These are phyloP conservation scores for Papilio polyxenes DNA, from an alignment of 1,140 invertebrate species.

Conservation along the genomic window DNA sequence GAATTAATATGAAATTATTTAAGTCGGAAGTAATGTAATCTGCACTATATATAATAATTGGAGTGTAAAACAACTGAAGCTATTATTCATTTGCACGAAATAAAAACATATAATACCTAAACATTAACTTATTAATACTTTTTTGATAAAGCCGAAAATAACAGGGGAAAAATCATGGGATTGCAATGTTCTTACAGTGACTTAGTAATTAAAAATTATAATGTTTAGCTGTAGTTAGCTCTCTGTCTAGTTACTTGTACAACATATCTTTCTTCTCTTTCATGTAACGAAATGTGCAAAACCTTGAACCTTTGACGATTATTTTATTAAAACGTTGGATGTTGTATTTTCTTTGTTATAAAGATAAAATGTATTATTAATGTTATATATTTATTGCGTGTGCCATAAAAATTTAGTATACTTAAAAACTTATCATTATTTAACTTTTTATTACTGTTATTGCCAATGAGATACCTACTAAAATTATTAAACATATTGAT, in stretches of 20 bases:
- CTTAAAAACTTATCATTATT: no score
- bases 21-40: slow-evolving; percentile 18
- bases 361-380: not conserved
- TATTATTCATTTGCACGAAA: not conserved
- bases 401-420: not conserved
- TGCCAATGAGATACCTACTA: no score
- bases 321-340: not conserved
- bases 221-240: not conserved
- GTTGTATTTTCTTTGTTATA: not conserved
- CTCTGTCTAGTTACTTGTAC: not conserved
- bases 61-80: not conserved
- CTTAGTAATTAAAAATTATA: not conserved
- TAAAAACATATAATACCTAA: not conserved
- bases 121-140: not conserved
- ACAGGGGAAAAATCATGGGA: not conserved
- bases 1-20: slow-evolving; percentile 10
- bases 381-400: not conserved
- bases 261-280: not conserved
- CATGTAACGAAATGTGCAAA: not conserved
- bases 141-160: not conserved
- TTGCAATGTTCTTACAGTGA: not conserved
- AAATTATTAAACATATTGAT: no score
- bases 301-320: not conserved
- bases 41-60: not conserved
- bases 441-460: no score